Evolutionary conservation across 2,113 vertebrate species (phyloP).

Genomic region (Artemisiospiza belli): DNA sequence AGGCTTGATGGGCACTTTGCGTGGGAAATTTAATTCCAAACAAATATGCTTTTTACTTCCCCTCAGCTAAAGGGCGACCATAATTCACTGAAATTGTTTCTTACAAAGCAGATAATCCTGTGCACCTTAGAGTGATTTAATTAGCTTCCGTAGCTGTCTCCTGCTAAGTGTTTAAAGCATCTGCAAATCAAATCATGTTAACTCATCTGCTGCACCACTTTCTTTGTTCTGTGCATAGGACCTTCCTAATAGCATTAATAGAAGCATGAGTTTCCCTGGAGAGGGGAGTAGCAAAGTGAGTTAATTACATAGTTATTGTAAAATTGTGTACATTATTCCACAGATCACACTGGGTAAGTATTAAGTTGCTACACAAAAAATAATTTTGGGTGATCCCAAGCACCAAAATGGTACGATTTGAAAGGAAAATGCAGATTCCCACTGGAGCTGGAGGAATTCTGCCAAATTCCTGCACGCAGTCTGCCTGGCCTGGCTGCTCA

Average conservation of each 20-base stretch:
- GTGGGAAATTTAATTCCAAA: slow-evolving; percentile 77
- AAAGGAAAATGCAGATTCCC: not conserved
- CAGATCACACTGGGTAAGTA: slow-evolving; percentile 66
- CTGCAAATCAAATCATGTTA: slow-evolving; percentile 84
- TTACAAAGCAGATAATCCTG: slow-evolving; percentile 79
- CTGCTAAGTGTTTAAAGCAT: slow-evolving; percentile 84
- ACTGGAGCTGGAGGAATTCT: not conserved
- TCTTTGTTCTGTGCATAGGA: slow-evolving; percentile 73
- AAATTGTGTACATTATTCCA: slow-evolving; percentile 76
- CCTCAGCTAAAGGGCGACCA: slow-evolving; percentile 71
- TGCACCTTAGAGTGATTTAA: slow-evolving; percentile 81
- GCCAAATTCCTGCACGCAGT: not conserved
- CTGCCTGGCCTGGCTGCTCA: not conserved
- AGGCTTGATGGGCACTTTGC: slow-evolving; percentile 59
- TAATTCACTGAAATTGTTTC: slow-evolving; percentile 79
- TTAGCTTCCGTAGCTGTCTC: slow-evolving; percentile 79
- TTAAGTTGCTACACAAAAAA: slow-evolving; percentile 63
- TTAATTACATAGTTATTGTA: slow-evolving; percentile 79
- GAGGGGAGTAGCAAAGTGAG: slow-evolving; percentile 72
- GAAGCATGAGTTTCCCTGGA: slow-evolving; percentile 65
- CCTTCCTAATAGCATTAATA: slow-evolving; percentile 73
- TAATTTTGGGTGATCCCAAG: slow-evolving; percentile 61
- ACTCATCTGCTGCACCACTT: slow-evolving; percentile 74
- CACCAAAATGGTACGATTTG: not conserved
- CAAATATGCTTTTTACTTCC: slow-evolving; percentile 65